Conservation (phyloP, 2,888 invertebrate genomes). For the Synanthedon formicaeformis region DNA sequence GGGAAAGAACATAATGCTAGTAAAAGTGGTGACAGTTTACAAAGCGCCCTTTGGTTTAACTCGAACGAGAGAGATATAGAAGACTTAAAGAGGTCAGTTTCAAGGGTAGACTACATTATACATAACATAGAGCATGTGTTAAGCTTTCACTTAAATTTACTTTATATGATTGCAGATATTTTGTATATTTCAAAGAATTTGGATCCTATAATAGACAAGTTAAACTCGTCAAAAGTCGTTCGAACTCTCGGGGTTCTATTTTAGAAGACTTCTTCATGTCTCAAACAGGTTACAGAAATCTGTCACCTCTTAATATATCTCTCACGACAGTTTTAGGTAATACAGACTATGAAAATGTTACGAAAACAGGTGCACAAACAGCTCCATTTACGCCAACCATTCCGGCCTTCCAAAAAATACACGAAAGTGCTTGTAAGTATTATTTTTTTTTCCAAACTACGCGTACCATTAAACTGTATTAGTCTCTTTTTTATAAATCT, state of each 20-base stretch:
- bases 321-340: constrained; percentile 31
- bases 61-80: constrained; percentile 65
- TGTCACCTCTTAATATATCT: constrained; percentile 36
- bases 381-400: constrained; percentile 27
- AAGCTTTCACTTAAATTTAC: too few relatives aligned
- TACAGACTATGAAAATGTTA: constrained; percentile 34
- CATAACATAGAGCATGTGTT: too few relatives aligned
- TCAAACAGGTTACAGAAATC: constrained; percentile 25
- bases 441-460: neutral
- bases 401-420: constrained; percentile 39
- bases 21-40: constrained; percentile 45
- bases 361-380: constrained; percentile 10
- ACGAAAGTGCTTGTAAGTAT: constrained; percentile 52
- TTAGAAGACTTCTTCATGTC: constrained; percentile 45
- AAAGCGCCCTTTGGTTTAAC: constrained; percentile 53
- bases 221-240: constrained; percentile 49
- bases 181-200: constrained; percentile 67
- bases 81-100: constrained; percentile 62
- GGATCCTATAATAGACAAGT: constrained; percentile 64
- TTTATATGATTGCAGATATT: constrained; percentile 54
- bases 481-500: neutral
- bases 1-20: constrained; percentile 21
- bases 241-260: constrained; percentile 59
- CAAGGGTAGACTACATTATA: too few relatives aligned
- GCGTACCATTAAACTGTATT: neutral